These are phyloP conservation scores for Drosophila rellima DNA, from an alignment of 2,888 invertebrate genomes.

Conservation along the genomic window DNA sequence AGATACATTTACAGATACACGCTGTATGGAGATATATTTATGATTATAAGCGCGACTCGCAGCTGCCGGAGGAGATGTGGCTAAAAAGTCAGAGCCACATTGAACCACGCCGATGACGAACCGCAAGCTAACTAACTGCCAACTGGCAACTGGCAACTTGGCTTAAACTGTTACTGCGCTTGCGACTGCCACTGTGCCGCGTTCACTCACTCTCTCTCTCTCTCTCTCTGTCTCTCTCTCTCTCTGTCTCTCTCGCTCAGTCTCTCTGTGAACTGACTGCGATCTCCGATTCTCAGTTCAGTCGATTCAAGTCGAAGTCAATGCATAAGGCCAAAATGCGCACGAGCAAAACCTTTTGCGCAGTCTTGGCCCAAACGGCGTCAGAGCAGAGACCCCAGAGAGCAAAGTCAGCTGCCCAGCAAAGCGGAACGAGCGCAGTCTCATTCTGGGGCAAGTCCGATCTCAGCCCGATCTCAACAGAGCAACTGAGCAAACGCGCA, in stretches of 20 bases:
- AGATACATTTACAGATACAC: slow-evolving; percentile 38
- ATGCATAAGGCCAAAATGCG: slow-evolving; percentile 77
- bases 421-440: slow-evolving; percentile 75
- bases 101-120: slow-evolving; percentile 79
- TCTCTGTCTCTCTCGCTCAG: slow-evolving; percentile 17
- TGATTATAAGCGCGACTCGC: slow-evolving; percentile 70
- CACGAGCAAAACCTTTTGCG: slow-evolving; percentile 74
- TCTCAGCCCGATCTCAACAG: not conserved
- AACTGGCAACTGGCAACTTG: slow-evolving; percentile 64
- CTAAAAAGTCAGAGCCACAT: slow-evolving; percentile 46
- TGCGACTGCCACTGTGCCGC: slow-evolving; percentile 16
- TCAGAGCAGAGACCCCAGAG: slow-evolving; percentile 8
- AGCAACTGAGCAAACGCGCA: slow-evolving; percentile 36
- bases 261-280: slow-evolving; percentile 33
- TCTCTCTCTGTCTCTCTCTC: slow-evolving; percentile 20
- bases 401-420: slow-evolving; percentile 69
- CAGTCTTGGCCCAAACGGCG: slow-evolving; percentile 61
- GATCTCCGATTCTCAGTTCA: slow-evolving; percentile 28
- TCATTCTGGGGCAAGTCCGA: slow-evolving; percentile 61
- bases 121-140: slow-evolving; percentile 69
- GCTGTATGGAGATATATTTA: slow-evolving; percentile 71
- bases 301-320: slow-evolving; percentile 36
- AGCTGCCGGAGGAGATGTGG: slow-evolving; percentile 50
- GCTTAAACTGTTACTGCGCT: slow-evolving; percentile 48
- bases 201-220: slow-evolving; percentile 7